Percentiles rank a stretch among this genome's conserved stretches.
phyloP scores from a whole-genome alignment of 2,113 vertebrate species.

The Corythornis madagascariensis region DNA sequence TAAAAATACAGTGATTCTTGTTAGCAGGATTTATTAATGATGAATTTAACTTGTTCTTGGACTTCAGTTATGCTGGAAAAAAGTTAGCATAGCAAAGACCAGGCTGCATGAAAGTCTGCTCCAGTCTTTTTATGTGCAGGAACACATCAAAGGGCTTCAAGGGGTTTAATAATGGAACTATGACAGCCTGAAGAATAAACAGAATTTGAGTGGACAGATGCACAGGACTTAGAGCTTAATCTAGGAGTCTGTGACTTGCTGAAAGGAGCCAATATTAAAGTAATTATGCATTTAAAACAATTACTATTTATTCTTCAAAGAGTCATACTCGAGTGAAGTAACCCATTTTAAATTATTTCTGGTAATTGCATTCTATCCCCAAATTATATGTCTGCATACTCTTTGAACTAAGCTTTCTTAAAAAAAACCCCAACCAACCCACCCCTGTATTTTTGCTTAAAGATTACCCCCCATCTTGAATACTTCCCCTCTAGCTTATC shows the following conservation, averaged over 20 bases:
- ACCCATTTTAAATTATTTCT: conserved; percentile 66
- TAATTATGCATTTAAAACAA: conserved; percentile 72
- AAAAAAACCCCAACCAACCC: background rate
- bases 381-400: conserved; percentile 66
- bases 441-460: conserved; percentile 46
- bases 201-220: conserved; percentile 64
- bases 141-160: conserved; percentile 55
- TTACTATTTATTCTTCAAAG: conserved; percentile 73
- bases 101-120: conserved; percentile 37
- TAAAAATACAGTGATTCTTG: background rate
- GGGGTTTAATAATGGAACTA: conserved; percentile 56
- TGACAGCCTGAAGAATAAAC: conserved; percentile 41
- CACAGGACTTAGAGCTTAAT: conserved; percentile 59
- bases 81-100: conserved; percentile 23
- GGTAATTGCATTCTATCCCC: conserved; percentile 62
- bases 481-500: conserved; percentile 45
- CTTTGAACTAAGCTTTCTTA: conserved; percentile 53
- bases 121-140: background rate
- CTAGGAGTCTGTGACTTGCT: conserved; percentile 59
- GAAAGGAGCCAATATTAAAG: conserved; percentile 68
- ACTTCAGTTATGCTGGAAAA: conserved; percentile 7
- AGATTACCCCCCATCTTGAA: conserved; percentile 47
- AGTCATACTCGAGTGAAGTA: conserved; percentile 58
- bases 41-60: conserved; percentile 19
- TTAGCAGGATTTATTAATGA: background rate